Base-by-base conservation (phyloP, 1,140 invertebrate species). In the Rhynchophorus ferrugineus region DNA sequence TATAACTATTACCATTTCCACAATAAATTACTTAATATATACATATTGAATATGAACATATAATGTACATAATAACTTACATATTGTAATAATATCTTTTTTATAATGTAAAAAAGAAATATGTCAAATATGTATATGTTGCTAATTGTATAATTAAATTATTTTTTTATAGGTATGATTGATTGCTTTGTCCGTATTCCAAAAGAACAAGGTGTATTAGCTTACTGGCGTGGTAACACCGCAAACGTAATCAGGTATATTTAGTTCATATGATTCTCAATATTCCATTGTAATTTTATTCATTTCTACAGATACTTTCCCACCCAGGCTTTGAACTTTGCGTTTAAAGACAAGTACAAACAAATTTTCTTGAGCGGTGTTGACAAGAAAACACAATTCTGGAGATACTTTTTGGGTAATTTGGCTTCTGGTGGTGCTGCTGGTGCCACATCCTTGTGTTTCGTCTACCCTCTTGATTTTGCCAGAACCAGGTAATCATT, bases 381-480 rank as follows among this genome's bases (percentile, higher is more conserved):
- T 37, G 86, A 93, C 72, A 92, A 93, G 71, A 84, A 89, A 59
- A 90, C 81, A n/a, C 85, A 91, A 61, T 94, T 94, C 73, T 81
- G 81, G 78, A 78, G 80, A 61, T 91, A 89, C 64, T 93, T 93
- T 69, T 65, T 81, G 44, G 88, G 87, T 58, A 89, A 96, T 72
- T 77, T 96, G 59, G 87, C 89, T 5, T 92, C 91, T 62, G 93
- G 93, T 75, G 93, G 92, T 73, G 89, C 89, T 52, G 91, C 94
- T 64, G 94, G 94, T 66, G 92, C 91, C 16, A 89, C 91, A 13
- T 96, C 93, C 19, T 78, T 96, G 19, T 91, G 88, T 72, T 95
- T 97, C 65, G 93, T 97, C 43, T 97, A 97, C 69, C 94, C 94
- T 16, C 79, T 97, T 35, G 94, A 96, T 75, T 96, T 91, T 72